Evolutionary conservation across 2,113 vertebrate species (phyloP).

Genomic region (Catharus fuscescens): DNA sequence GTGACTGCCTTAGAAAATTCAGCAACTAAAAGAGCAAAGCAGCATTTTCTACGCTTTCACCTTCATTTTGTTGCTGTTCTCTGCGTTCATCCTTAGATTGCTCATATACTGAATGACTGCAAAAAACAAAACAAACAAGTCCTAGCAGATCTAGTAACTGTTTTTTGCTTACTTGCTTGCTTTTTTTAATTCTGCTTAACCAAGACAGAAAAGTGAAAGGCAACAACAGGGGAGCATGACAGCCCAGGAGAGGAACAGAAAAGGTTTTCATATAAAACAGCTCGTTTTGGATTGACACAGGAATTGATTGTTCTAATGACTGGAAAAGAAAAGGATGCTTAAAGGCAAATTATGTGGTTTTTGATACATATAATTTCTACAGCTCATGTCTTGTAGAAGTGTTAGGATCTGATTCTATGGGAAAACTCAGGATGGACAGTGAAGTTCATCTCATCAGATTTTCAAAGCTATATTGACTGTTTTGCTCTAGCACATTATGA

Average conservation of each 20-base stretch:
- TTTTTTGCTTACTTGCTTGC: not conserved
- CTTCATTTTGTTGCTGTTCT: not conserved
- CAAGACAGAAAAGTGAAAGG: not conserved
- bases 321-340: not conserved
- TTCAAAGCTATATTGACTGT: not conserved
- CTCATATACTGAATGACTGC: not conserved
- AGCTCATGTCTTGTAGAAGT: not conserved
- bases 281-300: not conserved
- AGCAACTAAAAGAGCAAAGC: not conserved
- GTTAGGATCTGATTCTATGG: not conserved
- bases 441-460: not conserved
- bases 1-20: not conserved
- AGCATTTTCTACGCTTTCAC: not conserved
- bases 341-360: not conserved
- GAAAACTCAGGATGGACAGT: not conserved
- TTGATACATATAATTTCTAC: not conserved
- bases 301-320: conserved; percentile 33
- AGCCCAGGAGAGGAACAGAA: not conserved
- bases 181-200: not conserved
- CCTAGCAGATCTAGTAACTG: not conserved
- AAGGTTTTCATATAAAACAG: not conserved
- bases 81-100: not conserved
- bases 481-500: not conserved
- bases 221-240: not conserved
- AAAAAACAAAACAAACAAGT: not conserved